Evolutionary conservation across 2,113 vertebrate species (phyloP).

Genomic region (Ptyas mucosa): DNA sequence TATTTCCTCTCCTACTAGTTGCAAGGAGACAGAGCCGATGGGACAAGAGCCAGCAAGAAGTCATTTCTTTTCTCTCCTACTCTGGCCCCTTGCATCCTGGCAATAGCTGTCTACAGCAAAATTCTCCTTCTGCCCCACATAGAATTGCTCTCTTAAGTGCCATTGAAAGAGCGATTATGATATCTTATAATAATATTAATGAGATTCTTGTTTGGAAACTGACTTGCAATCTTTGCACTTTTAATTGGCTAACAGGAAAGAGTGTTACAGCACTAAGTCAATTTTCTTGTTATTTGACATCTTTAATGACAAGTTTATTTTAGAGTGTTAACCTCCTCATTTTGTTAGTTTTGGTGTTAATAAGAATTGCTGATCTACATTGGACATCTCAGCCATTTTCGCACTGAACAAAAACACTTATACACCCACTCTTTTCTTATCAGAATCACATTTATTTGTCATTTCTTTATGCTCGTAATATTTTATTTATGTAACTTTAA

Average conservation of each 20-base stretch:
- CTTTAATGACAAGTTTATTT: slow-evolving; percentile 29
- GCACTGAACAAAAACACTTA: slow-evolving; percentile 12
- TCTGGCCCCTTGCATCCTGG: background rate
- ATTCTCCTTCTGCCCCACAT: background rate
- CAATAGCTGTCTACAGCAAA: background rate
- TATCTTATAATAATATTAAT: background rate
- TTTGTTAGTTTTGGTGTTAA: slow-evolving; percentile 24
- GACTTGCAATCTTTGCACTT: slow-evolving; percentile 10
- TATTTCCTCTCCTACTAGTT: background rate
- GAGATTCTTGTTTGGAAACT: background rate
- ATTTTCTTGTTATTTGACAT: slow-evolving; percentile 26
- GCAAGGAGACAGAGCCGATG: background rate
- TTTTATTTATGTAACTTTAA: background rate
- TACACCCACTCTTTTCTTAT: background rate
- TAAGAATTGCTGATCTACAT: slow-evolving; percentile 26
- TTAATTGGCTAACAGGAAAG: slow-evolving; percentile 30
- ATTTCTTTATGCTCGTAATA: background rate
- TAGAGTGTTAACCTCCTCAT: slow-evolving; percentile 27
- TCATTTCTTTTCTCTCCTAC: background rate
- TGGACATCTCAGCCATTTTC: slow-evolving; percentile 8
- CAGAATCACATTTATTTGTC: background rate
- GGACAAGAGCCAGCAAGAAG: background rate
- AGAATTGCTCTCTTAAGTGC: background rate
- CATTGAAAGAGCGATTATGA: background rate
- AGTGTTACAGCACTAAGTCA: slow-evolving; percentile 20